A percentile compares a stretch with the other conserved stretches of the same genome.
phyloP scores from a whole-genome alignment of 2,888 invertebrate species.

The Acrobasis consociella region DNA sequence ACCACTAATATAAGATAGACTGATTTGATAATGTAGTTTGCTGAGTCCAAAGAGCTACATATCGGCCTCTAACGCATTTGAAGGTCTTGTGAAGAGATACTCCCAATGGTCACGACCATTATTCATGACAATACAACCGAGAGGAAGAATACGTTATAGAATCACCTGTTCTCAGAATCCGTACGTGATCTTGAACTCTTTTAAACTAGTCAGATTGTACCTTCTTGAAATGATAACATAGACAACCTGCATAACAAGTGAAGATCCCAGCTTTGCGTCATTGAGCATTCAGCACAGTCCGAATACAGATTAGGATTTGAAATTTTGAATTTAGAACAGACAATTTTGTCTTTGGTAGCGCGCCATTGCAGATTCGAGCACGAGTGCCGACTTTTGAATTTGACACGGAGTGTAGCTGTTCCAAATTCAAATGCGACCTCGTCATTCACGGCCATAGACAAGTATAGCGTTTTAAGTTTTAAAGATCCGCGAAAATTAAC shows the following conservation, averaged over 20 bases:
- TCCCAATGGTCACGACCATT: no score
- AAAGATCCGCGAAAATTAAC: conserved; percentile 73
- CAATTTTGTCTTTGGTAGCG: conserved; percentile 25
- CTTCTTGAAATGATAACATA: conserved; percentile 15
- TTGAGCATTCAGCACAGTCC: not conserved
- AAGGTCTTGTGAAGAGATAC: no score
- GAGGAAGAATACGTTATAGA: not conserved
- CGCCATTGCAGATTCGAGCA: conserved; percentile 26
- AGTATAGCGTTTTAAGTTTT: conserved; percentile 43
- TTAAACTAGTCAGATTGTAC: not conserved
- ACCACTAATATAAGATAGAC: no score
- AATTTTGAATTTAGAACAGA: conserved; percentile 41
- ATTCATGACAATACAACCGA: no score
- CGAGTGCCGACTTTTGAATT: not conserved
- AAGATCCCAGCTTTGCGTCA: conserved; percentile 8
- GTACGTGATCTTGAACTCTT: not conserved
- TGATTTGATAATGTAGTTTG: no score
- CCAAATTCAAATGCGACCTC: conserved; percentile 27
- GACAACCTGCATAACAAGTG: conserved; percentile 10
- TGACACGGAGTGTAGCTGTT: not conserved
- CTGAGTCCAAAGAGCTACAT: no score
- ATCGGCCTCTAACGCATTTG: no score
- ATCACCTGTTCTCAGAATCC: not conserved
- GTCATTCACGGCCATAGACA: conserved; percentile 47
- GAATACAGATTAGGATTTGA: conserved; percentile 27